A percentile compares a stretch with the other conserved stretches of the same genome.
These are phyloP conservation scores for Helicoverpa zea DNA, from an alignment of 1,140 invertebrate genomes.

Conservation along the genomic window DNA sequence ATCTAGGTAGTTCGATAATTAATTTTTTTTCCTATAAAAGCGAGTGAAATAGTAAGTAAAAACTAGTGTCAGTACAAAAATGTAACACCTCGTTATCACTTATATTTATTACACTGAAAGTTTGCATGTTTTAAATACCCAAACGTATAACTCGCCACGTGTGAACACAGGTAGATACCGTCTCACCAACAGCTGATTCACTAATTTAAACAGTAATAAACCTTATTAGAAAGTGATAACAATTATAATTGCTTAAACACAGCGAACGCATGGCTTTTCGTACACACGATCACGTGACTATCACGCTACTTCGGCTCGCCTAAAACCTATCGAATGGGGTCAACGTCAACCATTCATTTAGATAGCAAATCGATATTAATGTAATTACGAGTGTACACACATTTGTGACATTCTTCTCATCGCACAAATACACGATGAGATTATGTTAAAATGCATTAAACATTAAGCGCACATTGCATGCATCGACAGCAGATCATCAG, in stretches of 20 bases:
- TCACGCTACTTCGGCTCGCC: conserved; percentile 34
- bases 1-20: no score
- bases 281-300: conserved; percentile 34
- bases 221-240: conserved; percentile 10
- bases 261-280: neutral
- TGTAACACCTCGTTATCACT: neutral
- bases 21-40: no score
- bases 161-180: neutral
- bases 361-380: conserved; percentile 34
- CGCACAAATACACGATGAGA: conserved; percentile 12
- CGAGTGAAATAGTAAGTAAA: no score
- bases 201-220: neutral
- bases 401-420: conserved; percentile 20
- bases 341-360: conserved; percentile 31
- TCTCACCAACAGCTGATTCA: conserved; percentile 30
- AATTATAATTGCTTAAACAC: conserved; percentile 26
- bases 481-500: neutral
- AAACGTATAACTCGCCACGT: conserved; percentile 15
- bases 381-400: neutral
- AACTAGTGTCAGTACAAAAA: neutral
- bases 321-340: conserved; percentile 38
- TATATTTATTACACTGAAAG: neutral
- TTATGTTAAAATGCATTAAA: conserved; percentile 42
- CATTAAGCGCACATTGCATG: conserved; percentile 36
- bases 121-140: neutral